Conservation (phyloP, 2,797 vertebrate species). For the Smutsia gigantea region DNA sequence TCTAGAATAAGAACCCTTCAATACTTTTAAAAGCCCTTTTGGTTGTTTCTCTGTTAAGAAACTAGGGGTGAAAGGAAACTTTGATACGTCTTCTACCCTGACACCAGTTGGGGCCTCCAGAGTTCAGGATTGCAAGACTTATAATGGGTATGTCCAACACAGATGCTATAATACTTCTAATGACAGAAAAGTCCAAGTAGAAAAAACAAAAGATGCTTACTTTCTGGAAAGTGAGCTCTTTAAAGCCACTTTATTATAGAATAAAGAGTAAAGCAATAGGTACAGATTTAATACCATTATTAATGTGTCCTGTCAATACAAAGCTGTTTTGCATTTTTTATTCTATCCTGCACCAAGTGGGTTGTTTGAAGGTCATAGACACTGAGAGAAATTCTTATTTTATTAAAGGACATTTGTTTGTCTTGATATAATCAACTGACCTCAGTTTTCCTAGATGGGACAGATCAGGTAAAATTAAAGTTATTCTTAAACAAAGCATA, state of each 20-base stretch:
- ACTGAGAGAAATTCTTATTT: conserved; percentile 18
- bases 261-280: conserved; percentile 6
- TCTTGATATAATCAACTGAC: not conserved
- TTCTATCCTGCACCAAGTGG: not conserved
- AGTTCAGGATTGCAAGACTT: not conserved
- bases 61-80: not conserved
- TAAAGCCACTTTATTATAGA: not conserved
- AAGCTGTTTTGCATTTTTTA: conserved; percentile 11
- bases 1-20: not conserved
- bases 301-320: not conserved
- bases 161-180: not conserved
- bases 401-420: not conserved
- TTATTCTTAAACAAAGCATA: not conserved
- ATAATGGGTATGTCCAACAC: not conserved
- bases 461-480: not conserved
- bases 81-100: not conserved
- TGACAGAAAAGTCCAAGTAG: not conserved
- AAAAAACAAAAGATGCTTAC: conserved; percentile 42
- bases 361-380: conserved; percentile 26
- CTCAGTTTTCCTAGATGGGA: not conserved
- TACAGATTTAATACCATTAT: not conserved
- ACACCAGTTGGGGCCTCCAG: not conserved
- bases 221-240: not conserved
- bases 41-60: not conserved
- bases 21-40: not conserved